A percentile compares a stretch with the other conserved stretches of the same genome.
These are phyloP conservation scores for Clinocottus analis DNA, from an alignment of 2,113 vertebrate species.

Conservation along the genomic window DNA sequence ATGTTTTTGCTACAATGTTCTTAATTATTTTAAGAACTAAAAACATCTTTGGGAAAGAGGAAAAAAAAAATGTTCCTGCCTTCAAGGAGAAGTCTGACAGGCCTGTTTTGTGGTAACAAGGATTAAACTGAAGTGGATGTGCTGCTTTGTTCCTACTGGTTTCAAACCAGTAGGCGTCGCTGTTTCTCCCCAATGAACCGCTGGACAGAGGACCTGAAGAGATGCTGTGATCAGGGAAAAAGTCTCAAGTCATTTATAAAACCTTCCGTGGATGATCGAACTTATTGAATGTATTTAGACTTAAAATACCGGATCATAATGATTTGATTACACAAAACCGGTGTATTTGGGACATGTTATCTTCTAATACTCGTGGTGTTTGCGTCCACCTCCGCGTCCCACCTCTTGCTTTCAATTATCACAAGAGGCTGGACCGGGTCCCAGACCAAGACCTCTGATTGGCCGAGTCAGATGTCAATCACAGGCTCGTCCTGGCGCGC, in stretches of 20 bases:
- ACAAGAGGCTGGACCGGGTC: slow-evolving; percentile 33
- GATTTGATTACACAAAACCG: background rate
- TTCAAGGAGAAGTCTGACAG: slow-evolving; percentile 5
- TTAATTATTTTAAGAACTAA: slow-evolving; percentile 21
- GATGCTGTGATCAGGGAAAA: slow-evolving; percentile 20
- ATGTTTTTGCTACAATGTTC: background rate
- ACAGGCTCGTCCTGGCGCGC: slow-evolving; percentile 37
- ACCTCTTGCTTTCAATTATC: slow-evolving; percentile 71
- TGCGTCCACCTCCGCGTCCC: slow-evolving; percentile 46
- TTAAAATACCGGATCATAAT: background rate
- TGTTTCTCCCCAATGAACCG: slow-evolving; percentile 53
- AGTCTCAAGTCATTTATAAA: slow-evolving; percentile 12
- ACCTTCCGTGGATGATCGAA: background rate
- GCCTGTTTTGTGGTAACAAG: slow-evolving; percentile 16
- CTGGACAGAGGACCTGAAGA: slow-evolving; percentile 18
- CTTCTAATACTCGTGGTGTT: slow-evolving; percentile 22
- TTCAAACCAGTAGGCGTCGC: slow-evolving; percentile 47
- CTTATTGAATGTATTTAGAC: background rate
- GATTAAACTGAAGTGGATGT: background rate
- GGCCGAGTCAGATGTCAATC: slow-evolving; percentile 58
- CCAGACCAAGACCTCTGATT: slow-evolving; percentile 53
- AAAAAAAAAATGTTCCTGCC: slow-evolving; percentile 35
- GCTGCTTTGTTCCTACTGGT: background rate
- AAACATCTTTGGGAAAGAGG: slow-evolving; percentile 17
- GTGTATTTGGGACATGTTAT: background rate